phyloP scores from a whole-genome alignment of 2,888 invertebrate species.

The Thecocarcelia acutangulata region DNA sequence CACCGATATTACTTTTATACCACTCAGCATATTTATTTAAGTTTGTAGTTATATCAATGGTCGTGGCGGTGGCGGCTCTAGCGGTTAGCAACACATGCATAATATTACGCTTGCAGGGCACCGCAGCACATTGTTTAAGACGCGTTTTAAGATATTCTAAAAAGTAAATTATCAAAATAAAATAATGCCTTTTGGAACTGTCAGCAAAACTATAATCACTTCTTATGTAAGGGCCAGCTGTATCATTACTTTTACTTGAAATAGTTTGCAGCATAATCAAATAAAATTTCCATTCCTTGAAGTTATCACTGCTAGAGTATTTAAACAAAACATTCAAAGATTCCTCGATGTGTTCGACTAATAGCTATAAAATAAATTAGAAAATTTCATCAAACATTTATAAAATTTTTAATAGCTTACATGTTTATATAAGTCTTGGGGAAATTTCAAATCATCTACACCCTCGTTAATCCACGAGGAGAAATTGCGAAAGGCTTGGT shows the following conservation, averaged over 20 bases:
- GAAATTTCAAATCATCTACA: conserved; percentile 75
- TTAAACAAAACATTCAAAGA: conserved; percentile 74
- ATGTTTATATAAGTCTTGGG: conserved; percentile 73
- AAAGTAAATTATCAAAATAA: conserved; percentile 18
- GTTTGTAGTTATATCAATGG: conserved; percentile 74
- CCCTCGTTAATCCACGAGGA: conserved; percentile 77
- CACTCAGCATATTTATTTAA: conserved; percentile 77
- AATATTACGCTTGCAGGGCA: conserved; percentile 71
- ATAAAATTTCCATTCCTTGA: conserved; percentile 78
- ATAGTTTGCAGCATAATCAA: conserved; percentile 76
- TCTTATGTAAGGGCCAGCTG: conserved; percentile 71
- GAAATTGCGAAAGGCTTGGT: conserved; percentile 75
- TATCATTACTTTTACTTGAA: conserved; percentile 70
- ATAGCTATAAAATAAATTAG: conserved; percentile 7
- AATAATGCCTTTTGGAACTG: neutral
- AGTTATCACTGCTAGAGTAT: conserved; percentile 72
- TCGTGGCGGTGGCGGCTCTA: conserved; percentile 75
- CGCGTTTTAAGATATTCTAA: conserved; percentile 77
- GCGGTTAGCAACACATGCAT: conserved; percentile 76
- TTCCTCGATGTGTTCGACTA: conserved; percentile 61
- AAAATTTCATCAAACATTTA: neutral
- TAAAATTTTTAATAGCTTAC: conserved; percentile 66
- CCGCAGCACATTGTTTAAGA: conserved; percentile 73
- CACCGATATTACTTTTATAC: conserved; percentile 79
- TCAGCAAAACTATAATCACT: conserved; percentile 70